Conservation (phyloP, 2,113 vertebrate species). For the Harpagus bidentatus region DNA sequence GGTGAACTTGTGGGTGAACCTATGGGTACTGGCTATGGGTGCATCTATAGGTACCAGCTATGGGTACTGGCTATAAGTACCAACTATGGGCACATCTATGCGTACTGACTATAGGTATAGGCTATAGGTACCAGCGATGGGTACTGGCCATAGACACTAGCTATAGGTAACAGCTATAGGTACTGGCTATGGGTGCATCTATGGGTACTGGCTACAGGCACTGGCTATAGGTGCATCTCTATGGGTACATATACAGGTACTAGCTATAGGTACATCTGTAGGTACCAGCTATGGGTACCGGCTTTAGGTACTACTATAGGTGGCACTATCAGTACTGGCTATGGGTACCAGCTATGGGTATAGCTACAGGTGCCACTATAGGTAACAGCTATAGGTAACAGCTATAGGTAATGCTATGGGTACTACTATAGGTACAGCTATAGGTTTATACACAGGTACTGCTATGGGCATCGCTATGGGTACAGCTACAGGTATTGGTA, state of each 20-base stretch:
- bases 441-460: background rate
- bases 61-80: too few species aligned
- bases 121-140: background rate
- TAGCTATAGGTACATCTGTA: background rate
- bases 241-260: background rate
- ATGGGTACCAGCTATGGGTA: background rate
- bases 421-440: accelerated
- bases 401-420: background rate
- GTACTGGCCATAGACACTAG: too few species aligned
- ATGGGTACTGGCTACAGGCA: too few species aligned
- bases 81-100: too few species aligned
- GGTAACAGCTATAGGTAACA: background rate
- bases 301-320: too few species aligned
- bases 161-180: background rate
- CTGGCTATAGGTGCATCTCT: background rate
- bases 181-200: background rate
- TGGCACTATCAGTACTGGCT: too few species aligned
- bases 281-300: too few species aligned
- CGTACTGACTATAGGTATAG: too few species aligned
- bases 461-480: background rate
- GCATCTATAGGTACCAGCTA: background rate
- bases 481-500: too few species aligned
- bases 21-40: background rate
- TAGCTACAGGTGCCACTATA: background rate
- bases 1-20: too few species aligned